Evolutionary conservation across 64 coral and sea anemone genomes (phyloP), one percentile per base, ranked within the genome.

Genomic region (Actinia equina): DNA sequence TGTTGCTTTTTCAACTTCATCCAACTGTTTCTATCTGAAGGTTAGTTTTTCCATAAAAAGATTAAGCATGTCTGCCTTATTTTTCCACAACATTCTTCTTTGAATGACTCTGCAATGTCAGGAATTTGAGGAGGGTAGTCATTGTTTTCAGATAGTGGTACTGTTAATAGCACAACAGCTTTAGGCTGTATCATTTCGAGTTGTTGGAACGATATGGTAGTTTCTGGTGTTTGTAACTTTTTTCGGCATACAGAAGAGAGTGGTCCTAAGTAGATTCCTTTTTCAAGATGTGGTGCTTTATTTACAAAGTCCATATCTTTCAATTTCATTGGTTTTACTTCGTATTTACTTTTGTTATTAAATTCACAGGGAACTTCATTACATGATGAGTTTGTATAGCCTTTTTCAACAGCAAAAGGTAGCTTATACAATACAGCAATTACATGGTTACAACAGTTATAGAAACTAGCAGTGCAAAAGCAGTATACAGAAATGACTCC

Each of bases 291-390:
- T 70, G 46, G 59, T 86, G 83, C 83, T 90, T 90, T 85, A 41
- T 90, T 90, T 85, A 41, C 46, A 84, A 90, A 76, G 25, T 85
- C 46, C 81, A 90, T 90, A 77, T 90, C 67, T 78, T 90, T 86
- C 26, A 90, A 27, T 85, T 90, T 90, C 89, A 77, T 90, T 9
- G 83, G 30, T 58, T 77, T 56, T 90, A n/a, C 18, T 64, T 64
- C 18, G 7, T 37, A 6, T 11, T 71, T 71, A 6, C 60, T 86
- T 61, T 77, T 81, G 6, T 84, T 12, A 71, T 71, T 71, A 71
- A 71, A 90, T 70, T 6, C 52, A 18, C 81, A 84, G 6, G 82
- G 88, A 2, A 90, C 23, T 45, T 81, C 70, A 3, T 67, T 90
- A 59, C 88, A 90, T 71, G 88, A 53, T 13, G 83, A 83, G 49